phyloP scores from a whole-genome alignment of 2,113 vertebrate genomes.

The Ahaetulla prasina region DNA sequence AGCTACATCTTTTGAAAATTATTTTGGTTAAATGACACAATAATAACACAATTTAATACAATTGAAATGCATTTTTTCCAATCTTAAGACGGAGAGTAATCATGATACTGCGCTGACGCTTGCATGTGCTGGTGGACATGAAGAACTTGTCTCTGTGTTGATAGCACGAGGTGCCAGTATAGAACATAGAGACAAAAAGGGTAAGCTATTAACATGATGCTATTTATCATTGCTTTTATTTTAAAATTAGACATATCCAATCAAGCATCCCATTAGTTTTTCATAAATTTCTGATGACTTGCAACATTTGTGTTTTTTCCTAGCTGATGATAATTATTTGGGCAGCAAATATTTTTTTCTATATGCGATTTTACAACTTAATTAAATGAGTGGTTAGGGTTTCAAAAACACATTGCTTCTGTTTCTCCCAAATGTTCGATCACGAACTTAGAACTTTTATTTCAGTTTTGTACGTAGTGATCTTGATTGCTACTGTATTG shows the following conservation, averaged over 20 bases:
- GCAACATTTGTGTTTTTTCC: not conserved
- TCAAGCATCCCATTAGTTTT: not conserved
- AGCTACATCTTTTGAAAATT: not conserved
- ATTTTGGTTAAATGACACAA: slow-evolving; percentile 5
- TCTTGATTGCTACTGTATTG: not conserved
- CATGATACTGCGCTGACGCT: slow-evolving; percentile 97
- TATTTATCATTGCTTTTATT: not conserved
- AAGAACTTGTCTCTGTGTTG: slow-evolving; percentile 95
- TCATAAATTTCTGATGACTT: not conserved
- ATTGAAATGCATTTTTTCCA: slow-evolving; percentile 15
- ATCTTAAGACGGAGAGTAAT: slow-evolving; percentile 90
- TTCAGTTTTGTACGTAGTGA: not conserved
- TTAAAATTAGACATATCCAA: not conserved
- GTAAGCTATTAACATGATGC: slow-evolving; percentile 59
- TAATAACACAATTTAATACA: slow-evolving; percentile 5
- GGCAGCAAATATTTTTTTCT: not conserved
- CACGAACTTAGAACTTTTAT: not conserved
- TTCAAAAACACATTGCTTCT: not conserved
- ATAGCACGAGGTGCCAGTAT: slow-evolving; percentile 96
- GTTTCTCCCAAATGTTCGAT: not conserved
- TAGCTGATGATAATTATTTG: not conserved
- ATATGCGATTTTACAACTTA: not conserved
- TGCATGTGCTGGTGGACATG: slow-evolving; percentile 94
- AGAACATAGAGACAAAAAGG: slow-evolving; percentile 98
- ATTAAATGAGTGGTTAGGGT: not conserved